Percentiles rank a stretch among this genome's conserved stretches.
These are phyloP conservation scores for Nyctibius bracteatus DNA, from an alignment of 2,113 vertebrate species.

Conservation along the genomic window DNA sequence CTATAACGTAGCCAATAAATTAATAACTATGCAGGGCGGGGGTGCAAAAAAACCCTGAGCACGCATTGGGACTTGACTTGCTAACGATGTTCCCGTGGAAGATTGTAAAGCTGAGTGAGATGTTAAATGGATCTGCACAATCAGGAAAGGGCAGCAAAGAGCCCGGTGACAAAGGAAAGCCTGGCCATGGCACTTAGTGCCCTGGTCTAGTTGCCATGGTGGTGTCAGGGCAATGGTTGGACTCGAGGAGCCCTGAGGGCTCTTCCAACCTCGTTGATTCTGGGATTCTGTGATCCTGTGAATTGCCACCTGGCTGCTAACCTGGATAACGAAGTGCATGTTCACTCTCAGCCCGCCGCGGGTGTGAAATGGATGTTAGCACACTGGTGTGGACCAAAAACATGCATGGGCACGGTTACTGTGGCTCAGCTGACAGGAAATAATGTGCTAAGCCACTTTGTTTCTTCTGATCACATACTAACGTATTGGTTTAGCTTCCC, in stretches of 20 bases:
- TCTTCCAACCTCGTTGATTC: too few relatives aligned
- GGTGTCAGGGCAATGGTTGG: too few relatives aligned
- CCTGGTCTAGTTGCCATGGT: too few relatives aligned
- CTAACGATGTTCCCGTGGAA: neutral
- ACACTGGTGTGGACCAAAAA: neutral
- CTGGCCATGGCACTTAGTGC: too few relatives aligned
- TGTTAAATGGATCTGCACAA: neutral
- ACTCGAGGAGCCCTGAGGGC: too few relatives aligned
- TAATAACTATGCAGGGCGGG: neutral
- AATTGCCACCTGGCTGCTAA: neutral
- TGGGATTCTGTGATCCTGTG: too few relatives aligned
- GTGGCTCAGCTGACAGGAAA: neutral
- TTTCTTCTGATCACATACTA: neutral
- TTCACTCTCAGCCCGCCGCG: neutral
- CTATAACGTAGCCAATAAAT: neutral
- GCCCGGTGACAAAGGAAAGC: neutral
- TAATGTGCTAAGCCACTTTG: neutral
- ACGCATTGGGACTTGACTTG: neutral
- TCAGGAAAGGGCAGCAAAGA: neutral
- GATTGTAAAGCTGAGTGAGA: neutral
- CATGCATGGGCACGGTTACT: neutral
- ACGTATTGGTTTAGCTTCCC: neutral
- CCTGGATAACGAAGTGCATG: accelerated
- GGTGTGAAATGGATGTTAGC: neutral
- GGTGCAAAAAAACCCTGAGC: neutral